phyloP scores from a whole-genome alignment of 1,140 invertebrate species.

The Heliconius hewitsoni region DNA sequence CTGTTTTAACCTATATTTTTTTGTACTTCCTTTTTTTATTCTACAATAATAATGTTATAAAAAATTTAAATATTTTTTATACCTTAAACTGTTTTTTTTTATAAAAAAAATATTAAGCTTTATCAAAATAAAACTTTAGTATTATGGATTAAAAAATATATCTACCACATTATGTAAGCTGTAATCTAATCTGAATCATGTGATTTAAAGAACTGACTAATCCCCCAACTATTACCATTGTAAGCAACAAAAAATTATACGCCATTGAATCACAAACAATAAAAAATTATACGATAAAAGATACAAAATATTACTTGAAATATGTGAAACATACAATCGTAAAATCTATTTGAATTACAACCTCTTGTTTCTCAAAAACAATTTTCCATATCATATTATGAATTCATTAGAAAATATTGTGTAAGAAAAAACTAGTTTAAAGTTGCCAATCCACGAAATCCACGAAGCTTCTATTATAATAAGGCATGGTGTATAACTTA shows the following conservation, averaged over 20 bases:
- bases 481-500: no score
- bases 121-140: no score
- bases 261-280: neutral
- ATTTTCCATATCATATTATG: slow-evolving; percentile 3
- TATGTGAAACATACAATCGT: neutral
- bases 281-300: neutral
- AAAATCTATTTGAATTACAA: slow-evolving; percentile 8
- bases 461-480: neutral
- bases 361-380: slow-evolving; percentile 4
- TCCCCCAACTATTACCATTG: neutral
- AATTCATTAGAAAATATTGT: slow-evolving; percentile 13
- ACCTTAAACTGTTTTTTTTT: no score
- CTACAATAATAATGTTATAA: no score
- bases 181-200: neutral
- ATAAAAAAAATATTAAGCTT: no score
- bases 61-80: no score
- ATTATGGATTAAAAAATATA: no score
- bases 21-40: no score
- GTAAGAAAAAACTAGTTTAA: neutral
- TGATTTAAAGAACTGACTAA: neutral
- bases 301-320: neutral
- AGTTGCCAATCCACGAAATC: neutral
- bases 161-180: no score
- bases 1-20: no score
- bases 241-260: neutral